phyloP scores from a whole-genome alignment of 2,797 vertebrate genomes.

The Sphaeramia orbicularis region DNA sequence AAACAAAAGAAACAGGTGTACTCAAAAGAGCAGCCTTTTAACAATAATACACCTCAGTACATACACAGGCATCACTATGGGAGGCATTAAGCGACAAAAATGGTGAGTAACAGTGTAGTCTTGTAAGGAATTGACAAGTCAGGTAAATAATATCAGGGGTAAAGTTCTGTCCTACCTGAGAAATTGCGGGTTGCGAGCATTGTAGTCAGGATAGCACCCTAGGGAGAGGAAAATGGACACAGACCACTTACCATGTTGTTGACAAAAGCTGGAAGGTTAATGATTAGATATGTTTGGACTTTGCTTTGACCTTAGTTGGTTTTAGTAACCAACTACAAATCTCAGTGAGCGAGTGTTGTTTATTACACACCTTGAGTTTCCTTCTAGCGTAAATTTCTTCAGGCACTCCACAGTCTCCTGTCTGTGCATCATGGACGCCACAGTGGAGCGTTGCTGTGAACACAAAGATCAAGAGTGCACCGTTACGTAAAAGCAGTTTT shows the following conservation, averaged over 20 bases:
- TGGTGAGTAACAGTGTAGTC: background rate
- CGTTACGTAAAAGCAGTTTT: background rate
- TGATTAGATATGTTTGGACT: constrained; percentile 26
- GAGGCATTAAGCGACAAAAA: background rate
- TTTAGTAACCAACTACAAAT: background rate
- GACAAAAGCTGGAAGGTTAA: constrained; percentile 22
- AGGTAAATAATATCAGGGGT: background rate
- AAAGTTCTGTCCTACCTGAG: constrained; percentile 88
- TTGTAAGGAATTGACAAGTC: background rate
- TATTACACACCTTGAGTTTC: constrained; percentile 91
- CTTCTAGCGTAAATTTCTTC: constrained; percentile 97
- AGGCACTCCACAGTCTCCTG: constrained; percentile 98
- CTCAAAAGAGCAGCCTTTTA: background rate
- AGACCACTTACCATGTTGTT: background rate
- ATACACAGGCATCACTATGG: background rate
- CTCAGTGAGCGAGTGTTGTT: background rate
- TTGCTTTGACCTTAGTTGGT: background rate
- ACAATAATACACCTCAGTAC: background rate
- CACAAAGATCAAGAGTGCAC: constrained; percentile 23
- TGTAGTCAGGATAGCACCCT: constrained; percentile 98
- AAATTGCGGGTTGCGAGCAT: constrained; percentile 99
- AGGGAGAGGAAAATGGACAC: constrained; percentile 33
- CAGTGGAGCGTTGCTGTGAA: constrained; percentile 96
- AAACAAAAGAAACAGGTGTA: constrained; percentile 5
- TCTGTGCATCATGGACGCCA: constrained; percentile 99